These are phyloP conservation scores for Drosophila santomea DNA, from an alignment of 1,140 invertebrate genomes.

Conservation along the genomic window DNA sequence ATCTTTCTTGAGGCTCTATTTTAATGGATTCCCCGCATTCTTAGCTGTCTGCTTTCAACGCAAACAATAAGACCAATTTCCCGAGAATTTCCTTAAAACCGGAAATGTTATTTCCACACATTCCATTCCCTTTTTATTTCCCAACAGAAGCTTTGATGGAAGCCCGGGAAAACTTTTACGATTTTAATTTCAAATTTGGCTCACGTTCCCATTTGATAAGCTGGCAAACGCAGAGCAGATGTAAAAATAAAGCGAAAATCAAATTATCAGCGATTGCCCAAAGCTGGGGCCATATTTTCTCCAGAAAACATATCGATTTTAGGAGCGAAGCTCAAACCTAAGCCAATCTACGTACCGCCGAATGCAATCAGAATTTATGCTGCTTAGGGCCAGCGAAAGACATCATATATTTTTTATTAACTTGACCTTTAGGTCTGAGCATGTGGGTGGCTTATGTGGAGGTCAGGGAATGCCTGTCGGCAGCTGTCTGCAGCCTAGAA, in stretches of 20 bases:
- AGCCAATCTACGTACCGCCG: slow-evolving; percentile 2
- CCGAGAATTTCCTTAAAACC: slow-evolving; percentile 24
- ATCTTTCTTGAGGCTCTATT: background rate
- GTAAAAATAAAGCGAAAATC: slow-evolving; percentile 45
- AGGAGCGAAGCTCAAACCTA: slow-evolving; percentile 7
- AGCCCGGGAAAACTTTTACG: slow-evolving; percentile 5
- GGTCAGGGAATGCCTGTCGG: slow-evolving; percentile 10
- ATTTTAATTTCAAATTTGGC: slow-evolving; percentile 37
- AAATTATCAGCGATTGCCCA: slow-evolving; percentile 51
- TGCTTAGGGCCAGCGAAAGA: slow-evolving; percentile 34
- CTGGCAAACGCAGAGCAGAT: slow-evolving; percentile 18
- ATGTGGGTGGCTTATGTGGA: background rate
- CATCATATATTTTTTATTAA: slow-evolving; percentile 45
- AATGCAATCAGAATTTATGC: slow-evolving; percentile 44
- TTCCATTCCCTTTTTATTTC: slow-evolving; percentile 13
- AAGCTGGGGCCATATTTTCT: background rate
- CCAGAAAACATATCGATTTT: slow-evolving; percentile 18
- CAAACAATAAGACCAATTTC: slow-evolving; percentile 40
- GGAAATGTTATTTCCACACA: slow-evolving; percentile 22
- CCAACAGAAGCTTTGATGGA: background rate
- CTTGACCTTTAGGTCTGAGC: slow-evolving; percentile 51
- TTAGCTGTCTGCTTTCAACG: slow-evolving; percentile 1
- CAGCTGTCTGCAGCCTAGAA: slow-evolving; percentile 20
- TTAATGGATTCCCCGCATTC: slow-evolving; percentile 11
- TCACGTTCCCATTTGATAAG: slow-evolving; percentile 52